Percentiles rank a stretch among this genome's conserved stretches.
These are phyloP conservation scores for Oncopeltus fasciatus DNA, from an alignment of 1,140 invertebrate genomes.

Conservation along the genomic window DNA sequence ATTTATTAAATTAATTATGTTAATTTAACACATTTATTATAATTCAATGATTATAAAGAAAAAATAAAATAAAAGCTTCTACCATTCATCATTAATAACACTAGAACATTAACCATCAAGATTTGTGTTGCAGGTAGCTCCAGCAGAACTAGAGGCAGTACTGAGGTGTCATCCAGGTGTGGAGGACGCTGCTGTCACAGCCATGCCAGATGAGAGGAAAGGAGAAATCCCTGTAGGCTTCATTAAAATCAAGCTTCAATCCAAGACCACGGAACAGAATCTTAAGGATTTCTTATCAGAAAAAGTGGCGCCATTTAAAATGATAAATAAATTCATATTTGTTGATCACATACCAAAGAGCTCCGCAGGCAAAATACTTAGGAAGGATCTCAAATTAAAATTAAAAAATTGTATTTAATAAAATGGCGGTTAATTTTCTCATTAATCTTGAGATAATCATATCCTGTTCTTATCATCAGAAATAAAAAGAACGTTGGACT, in stretches of 20 bases:
- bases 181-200: conserved; percentile 54
- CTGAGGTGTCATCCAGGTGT: conserved; percentile 48
- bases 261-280: conserved; percentile 31
- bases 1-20: too few relatives aligned
- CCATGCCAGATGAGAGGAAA: conserved; percentile 42
- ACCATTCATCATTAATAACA: too few relatives aligned
- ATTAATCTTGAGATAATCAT: too few relatives aligned
- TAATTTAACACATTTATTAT: too few relatives aligned
- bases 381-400: conserved; percentile 37
- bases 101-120: too few relatives aligned
- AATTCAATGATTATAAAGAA: too few relatives aligned
- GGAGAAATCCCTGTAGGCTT: conserved; percentile 50
- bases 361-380: conserved; percentile 57
- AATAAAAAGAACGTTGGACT: too few relatives aligned
- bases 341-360: conserved; percentile 56
- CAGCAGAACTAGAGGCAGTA: conserved; percentile 55
- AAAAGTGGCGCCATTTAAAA: conserved; percentile 51
- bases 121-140: conserved; percentile 45
- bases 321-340: conserved; percentile 50
- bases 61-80: too few relatives aligned
- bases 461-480: too few relatives aligned
- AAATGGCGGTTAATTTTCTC: too few relatives aligned
- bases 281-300: conserved; percentile 40
- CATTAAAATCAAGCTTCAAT: conserved; percentile 38
- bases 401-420: neutral